Conservation (phyloP, 2,797 vertebrate genomes). For the Lepilemur septentrionalis region DNA sequence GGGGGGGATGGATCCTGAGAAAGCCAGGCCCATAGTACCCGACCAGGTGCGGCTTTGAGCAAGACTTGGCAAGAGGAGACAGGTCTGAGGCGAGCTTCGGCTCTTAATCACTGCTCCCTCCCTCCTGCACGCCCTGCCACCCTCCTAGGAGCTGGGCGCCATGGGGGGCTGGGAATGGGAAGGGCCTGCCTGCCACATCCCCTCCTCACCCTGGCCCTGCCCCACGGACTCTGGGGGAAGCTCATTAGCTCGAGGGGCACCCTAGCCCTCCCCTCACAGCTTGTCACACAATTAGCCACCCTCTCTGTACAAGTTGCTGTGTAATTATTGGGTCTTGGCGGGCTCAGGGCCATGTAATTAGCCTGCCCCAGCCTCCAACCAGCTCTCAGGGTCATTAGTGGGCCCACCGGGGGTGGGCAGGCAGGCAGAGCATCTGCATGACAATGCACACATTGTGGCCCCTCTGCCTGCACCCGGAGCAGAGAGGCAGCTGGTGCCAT, state of each 20-base stretch:
- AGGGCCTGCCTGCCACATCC: conserved; percentile 34
- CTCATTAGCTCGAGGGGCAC: conserved; percentile 77
- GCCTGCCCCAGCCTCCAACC: conserved; percentile 68
- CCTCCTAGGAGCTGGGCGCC: conserved; percentile 59
- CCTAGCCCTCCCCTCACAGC: conserved; percentile 51
- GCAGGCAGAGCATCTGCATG: conserved; percentile 61
- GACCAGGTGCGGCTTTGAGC: conserved; percentile 78
- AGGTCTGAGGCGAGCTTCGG: conserved; percentile 56
- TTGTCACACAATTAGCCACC: conserved; percentile 71
- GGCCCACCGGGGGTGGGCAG: conserved; percentile 60
- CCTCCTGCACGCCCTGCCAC: conserved; percentile 47
- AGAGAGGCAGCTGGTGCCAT: conserved; percentile 69
- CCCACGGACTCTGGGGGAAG: conserved; percentile 68
- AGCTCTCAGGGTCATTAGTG: conserved; percentile 78
- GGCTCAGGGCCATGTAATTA: conserved; percentile 74
- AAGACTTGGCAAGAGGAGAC: conserved; percentile 81
- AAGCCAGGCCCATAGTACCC: conserved; percentile 60
- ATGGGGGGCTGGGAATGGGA: conserved; percentile 71
- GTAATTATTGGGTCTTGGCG: conserved; percentile 67
- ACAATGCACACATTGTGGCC: conserved; percentile 59
- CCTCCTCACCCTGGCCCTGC: neutral
- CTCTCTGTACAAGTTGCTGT: conserved; percentile 70
- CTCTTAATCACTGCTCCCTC: conserved; percentile 75
- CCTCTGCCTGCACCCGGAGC: conserved; percentile 42
- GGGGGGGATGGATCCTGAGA: conserved; percentile 9